phyloP scores from a whole-genome alignment of 2,888 invertebrate species.

The Leptarthrus brevirostris region DNA sequence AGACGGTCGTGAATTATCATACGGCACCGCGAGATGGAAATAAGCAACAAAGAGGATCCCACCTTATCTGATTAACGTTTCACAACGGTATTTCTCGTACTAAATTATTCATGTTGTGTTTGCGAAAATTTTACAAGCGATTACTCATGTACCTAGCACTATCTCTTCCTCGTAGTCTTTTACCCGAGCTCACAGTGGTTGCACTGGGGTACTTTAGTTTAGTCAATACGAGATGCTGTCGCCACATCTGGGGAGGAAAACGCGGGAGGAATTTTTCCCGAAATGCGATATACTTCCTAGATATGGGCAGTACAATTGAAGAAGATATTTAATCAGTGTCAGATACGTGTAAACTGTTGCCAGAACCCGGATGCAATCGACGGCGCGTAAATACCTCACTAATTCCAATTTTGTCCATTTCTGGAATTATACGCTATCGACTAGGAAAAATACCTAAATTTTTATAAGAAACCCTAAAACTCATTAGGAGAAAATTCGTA shows the following conservation, averaged over 20 bases:
- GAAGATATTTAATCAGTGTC: conserved; percentile 37
- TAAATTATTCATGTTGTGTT: conserved; percentile 55
- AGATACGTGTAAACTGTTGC: not conserved
- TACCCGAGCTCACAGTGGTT: conserved; percentile 7
- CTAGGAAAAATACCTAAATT: not conserved
- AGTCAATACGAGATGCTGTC: conserved; percentile 8
- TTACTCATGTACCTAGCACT: conserved; percentile 54
- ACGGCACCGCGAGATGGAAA: conserved; percentile 42
- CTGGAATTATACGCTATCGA: conserved; percentile 9
- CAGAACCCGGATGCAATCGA: conserved; percentile 1
- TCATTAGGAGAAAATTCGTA: conserved; percentile 31
- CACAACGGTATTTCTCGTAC: conserved; percentile 54
- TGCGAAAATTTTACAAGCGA: conserved; percentile 54
- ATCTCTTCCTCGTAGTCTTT: conserved; percentile 46
- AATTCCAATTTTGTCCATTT: conserved; percentile 44
- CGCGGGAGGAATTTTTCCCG: conserved; percentile 34
- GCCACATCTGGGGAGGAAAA: conserved; percentile 21
- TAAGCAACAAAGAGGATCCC: conserved; percentile 48
- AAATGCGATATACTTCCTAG: conserved; percentile 46
- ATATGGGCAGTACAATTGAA: conserved; percentile 42
- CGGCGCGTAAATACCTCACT: conserved; percentile 19
- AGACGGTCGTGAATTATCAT: conserved; percentile 37
- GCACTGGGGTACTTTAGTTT: not conserved
- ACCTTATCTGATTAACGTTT: conserved; percentile 55
- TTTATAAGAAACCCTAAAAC: not conserved